Base-by-base conservation (phyloP, 37 sponge, comb jelly and placozoan species). In the Cliona cf. orientalis region DNA sequence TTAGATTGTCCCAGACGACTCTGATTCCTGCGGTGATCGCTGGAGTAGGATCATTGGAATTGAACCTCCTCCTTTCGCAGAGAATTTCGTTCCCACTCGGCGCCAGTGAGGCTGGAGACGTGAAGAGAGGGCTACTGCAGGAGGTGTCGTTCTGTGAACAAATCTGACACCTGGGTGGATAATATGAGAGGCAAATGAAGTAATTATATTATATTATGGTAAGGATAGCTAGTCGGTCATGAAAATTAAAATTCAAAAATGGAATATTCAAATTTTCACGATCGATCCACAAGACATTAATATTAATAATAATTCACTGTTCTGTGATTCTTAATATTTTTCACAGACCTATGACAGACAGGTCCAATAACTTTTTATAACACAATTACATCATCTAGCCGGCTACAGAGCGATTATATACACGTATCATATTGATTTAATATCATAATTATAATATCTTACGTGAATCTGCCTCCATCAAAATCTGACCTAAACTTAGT, bases 1-100 rank as follows among this genome's bases (percentile, higher is more conserved):
- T 32, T 26, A 31, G 12, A 14, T 49, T 49, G 32, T 3, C 53
- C 73, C 73, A 72, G 25, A 42, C 73, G 38, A 72, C 73, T 29
- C 35, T 6, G 34, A 72, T 26, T 1, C 7, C 3, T 3, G 73
- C 73, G 21, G 28, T 29, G n/a, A 72, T 21, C 1, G 1, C 31
- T 1, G 73, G 19, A 31, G 9, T 56, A 72, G 2, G 6, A 1
- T 21, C 23, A 5, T 28, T 3, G 32, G 29, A 72, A 4, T 31
- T n/a, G 35, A 65, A 65, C 66, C 32, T 29, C 35, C 35, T 28
- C 19, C 2, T 21, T 36, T 65, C 6, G 33, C 66, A 65, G 17
- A 21, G 26, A 36, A 65, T 29, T 2, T 3, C 32, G 3, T 32
- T 65, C 2, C 66, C 66, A 3, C 32, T 36, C 2, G 32, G 32